Percentiles rank a stretch among this genome's conserved stretches.
Evolutionary conservation across 2,888 invertebrate genomes (phyloP).

Genomic region (Belgica antarctica): DNA sequence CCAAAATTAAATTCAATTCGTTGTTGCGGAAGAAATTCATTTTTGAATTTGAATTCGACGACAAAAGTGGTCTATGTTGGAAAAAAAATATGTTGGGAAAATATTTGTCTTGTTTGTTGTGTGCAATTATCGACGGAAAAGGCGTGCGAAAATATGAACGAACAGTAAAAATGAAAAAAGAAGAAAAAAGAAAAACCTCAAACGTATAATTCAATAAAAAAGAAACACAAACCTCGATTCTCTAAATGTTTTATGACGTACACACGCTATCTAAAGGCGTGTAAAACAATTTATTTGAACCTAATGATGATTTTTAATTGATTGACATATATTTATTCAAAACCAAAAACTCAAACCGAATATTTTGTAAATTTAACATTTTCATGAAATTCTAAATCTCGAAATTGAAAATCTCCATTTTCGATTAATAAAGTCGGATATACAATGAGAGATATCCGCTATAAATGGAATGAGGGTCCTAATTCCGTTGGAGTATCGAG

Average conservation of each 20-base stretch:
- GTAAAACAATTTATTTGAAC: neutral
- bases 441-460: slow-evolving; percentile 96
- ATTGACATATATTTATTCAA: slow-evolving; percentile 21
- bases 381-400: slow-evolving; percentile 31
- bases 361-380: slow-evolving; percentile 29
- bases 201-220: slow-evolving; percentile 22
- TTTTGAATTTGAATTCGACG: neutral
- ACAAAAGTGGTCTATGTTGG: neutral
- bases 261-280: neutral
- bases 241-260: neutral
- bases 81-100: slow-evolving; percentile 5
- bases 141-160: too few relatives aligned
- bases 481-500: slow-evolving; percentile 93
- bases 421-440: slow-evolving; percentile 74
- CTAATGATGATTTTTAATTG: slow-evolving; percentile 10
- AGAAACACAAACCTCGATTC: neutral
- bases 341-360: neutral
- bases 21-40: neutral
- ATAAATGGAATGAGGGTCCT: slow-evolving; percentile 95
- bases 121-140: slow-evolving; percentile 26
- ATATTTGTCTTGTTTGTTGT: slow-evolving; percentile 30
- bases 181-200: slow-evolving; percentile 39
- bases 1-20: slow-evolving; percentile 5
- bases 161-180: too few relatives aligned
- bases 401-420: slow-evolving; percentile 22